These are phyloP conservation scores for Polyommatus icarus DNA, from an alignment of 2,888 invertebrate species.

Conservation along the genomic window DNA sequence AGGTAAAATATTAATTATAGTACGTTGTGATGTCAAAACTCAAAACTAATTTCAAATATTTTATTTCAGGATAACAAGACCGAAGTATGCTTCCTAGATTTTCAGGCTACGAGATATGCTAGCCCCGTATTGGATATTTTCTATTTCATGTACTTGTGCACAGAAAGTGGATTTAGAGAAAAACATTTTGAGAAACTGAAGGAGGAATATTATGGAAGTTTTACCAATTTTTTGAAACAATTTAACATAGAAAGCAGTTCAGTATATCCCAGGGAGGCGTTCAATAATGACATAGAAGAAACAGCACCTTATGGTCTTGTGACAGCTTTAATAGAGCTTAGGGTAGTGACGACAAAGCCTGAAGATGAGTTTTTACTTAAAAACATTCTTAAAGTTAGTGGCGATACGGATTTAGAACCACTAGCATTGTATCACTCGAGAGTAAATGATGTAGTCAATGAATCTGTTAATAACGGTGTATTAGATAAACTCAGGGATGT, in stretches of 20 bases:
- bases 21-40: background rate
- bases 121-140: constrained; percentile 64
- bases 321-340: constrained; percentile 60
- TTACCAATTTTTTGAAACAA: constrained; percentile 52
- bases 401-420: constrained; percentile 31
- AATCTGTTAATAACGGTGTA: constrained; percentile 55
- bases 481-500: constrained; percentile 50
- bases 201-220: constrained; percentile 55
- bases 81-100: constrained; percentile 64
- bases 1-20: background rate
- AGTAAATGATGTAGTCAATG: constrained; percentile 63
- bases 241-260: constrained; percentile 53
- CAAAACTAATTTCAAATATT: constrained; percentile 14
- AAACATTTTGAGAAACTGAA: constrained; percentile 53
- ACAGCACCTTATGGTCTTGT: constrained; percentile 58
- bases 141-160: constrained; percentile 62
- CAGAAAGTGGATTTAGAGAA: constrained; percentile 60
- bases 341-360: constrained; percentile 47
- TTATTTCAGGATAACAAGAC: constrained; percentile 53
- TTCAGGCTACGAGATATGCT: constrained; percentile 65
- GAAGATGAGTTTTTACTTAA: constrained; percentile 39
- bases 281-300: constrained; percentile 54
- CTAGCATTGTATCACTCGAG: constrained; percentile 49
- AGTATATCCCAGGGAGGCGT: constrained; percentile 54
- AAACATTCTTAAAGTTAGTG: constrained; percentile 25